Base-by-base conservation (phyloP, 2,888 invertebrate genomes). In the Acrobasis repandana region DNA sequence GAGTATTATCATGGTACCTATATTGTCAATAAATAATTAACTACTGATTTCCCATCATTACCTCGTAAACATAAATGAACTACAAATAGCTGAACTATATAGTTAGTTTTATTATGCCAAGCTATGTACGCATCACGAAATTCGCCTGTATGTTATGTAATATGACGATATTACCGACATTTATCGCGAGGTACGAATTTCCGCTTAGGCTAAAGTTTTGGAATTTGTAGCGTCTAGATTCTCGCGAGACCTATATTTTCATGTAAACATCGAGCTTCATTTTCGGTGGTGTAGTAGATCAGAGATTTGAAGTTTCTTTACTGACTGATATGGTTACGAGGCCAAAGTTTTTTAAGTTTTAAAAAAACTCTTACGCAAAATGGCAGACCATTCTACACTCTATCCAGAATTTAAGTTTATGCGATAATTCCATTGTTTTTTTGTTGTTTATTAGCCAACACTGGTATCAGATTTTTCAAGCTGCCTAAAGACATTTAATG, bases 181-280 rank as follows among this genome's bases (percentile, higher is more conserved):
- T 57, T 57, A 57, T 47, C 56, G 47, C 46, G n/a, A 47, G 56
- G 46, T 46, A 57, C 47, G 28, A 57, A 57, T 56, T 56, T 46
- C 56, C 8, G 43, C 33, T 56, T 46, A 56, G 28, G 15, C 33
- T 28, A n/a, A n/a, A 56, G 20, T 14, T 38, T 9, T 16, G 56
- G 20, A 38, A 46, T 57, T 57, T 33, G 56, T 16, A 34, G 38
- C 38, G 36, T 36, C 43, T 34, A 34, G 15, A 14, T 18, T 43
- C 54, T 20, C 54, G 38, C 14, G 38, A 54, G 38, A 38, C 38
- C 18, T 43, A 43, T 38, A 54, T 38, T 43, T 54, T 38, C 43
- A 14, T n/a, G 20, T n/a, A 43, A 36, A 50, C n/a, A 38, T 20
- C 20, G 2, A 10, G 14, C 18, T 18, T 14, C 20, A 38, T 54